Evolutionary conservation across 2,797 vertebrate species (phyloP), one percentile per base, ranked within the genome.

Genomic region (Parauchenoglanis ngamensis): DNA sequence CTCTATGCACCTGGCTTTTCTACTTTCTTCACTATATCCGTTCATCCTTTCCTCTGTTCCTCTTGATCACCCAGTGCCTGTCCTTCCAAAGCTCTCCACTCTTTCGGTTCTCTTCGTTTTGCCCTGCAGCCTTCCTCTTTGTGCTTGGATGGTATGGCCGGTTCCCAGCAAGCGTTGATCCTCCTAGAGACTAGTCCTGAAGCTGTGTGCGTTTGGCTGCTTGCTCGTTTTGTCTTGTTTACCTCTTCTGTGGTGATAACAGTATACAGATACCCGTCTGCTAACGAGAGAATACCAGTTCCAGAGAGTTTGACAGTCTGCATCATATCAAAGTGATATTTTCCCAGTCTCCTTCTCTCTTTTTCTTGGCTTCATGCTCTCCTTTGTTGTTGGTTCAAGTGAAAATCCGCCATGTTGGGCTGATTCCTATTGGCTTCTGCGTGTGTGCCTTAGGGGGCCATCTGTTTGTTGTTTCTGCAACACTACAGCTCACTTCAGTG

Each of bases 361-460:
- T 8, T 44, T 54, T 76, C 15, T 80, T 61, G 10, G 4, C 31
- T 61, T 35, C 61, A 83, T 84, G 44, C 25, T 75, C 59, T 80
- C 52, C 86, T 85, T 91, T 89, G 86, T 87, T 85, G 68, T 88
- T 83, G 87, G 85, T 90, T 88, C 77, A 59, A 85, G 84, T 72
- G 83, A 87, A 86, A 88, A 85, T 82, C 84, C 76, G 86, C 80
- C 89, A 86, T 90, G 87, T 92, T 91, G 88, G 85, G 28, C 83
- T 67, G 85, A 80, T 91, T 91, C 87, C 89, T 88, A 88, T 83
- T 89, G 91, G 89, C 90, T 87, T 90, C 84, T 70, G 59, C 35
- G n/a, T 87, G 79, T 76, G 54, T 89, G 56, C 44, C 81, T 12
- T n/a, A 83, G 83, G 65, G 49, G 67, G 17, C 77, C 89, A 86